Conservation (phyloP, 1,140 invertebrate genomes). For the Zaprionus capensis region DNA sequence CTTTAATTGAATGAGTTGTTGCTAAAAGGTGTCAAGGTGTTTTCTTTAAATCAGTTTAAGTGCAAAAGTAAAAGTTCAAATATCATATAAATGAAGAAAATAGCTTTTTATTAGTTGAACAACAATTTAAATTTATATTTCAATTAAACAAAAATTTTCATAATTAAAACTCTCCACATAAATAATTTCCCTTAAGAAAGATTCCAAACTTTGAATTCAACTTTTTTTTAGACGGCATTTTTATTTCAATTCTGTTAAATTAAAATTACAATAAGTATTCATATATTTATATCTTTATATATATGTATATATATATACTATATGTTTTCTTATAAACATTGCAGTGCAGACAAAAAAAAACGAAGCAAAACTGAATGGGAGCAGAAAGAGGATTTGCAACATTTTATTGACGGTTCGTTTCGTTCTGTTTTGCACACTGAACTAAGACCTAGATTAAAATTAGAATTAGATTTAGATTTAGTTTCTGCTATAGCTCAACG, state of each 20-base stretch:
- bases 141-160: too few species aligned
- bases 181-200: background rate
- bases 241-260: slow-evolving; percentile 64
- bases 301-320: slow-evolving; percentile 30
- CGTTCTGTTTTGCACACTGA: slow-evolving; percentile 1
- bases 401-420: slow-evolving; percentile 17
- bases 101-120: background rate
- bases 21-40: background rate
- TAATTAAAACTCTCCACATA: background rate
- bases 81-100: too few species aligned
- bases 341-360: slow-evolving; percentile 55
- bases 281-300: slow-evolving; percentile 30
- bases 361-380: slow-evolving; percentile 53
- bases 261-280: slow-evolving; percentile 44
- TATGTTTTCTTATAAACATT: too few species aligned
- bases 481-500: slow-evolving; percentile 17
- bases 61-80: too few species aligned
- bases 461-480: slow-evolving; percentile 35
- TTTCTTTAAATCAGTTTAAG: background rate
- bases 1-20: background rate
- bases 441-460: slow-evolving; percentile 44
- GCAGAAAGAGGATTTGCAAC: slow-evolving; percentile 42
- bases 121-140: background rate
- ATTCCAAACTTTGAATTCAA: slow-evolving; percentile 8
- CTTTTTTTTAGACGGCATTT: slow-evolving; percentile 68